phyloP scores from a whole-genome alignment of 2,888 invertebrate genomes.

The Parnassius apollo region DNA sequence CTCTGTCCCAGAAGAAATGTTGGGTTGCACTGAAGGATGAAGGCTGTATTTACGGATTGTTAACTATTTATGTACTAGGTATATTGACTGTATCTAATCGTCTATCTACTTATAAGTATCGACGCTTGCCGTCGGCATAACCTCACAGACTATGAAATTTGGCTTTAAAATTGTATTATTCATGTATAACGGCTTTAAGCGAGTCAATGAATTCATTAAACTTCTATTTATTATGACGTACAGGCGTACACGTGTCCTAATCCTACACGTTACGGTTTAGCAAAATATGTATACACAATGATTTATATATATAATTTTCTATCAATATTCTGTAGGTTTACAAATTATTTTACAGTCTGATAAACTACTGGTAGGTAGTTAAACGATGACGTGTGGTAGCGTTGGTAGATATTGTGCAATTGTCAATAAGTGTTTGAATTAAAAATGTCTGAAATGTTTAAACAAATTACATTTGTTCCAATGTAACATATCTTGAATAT shows the following conservation, averaged over 20 bases:
- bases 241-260: slow-evolving; percentile 35
- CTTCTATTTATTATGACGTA: slow-evolving; percentile 65
- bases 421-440: slow-evolving; percentile 55
- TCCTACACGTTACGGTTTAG: slow-evolving; percentile 65
- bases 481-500: slow-evolving; percentile 62
- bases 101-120: slow-evolving; percentile 62
- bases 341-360: slow-evolving; percentile 71
- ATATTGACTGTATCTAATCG: slow-evolving; percentile 68
- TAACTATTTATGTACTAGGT: slow-evolving; percentile 75
- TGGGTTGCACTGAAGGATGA: slow-evolving; percentile 35
- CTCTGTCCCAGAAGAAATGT: not conserved
- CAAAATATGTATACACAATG: slow-evolving; percentile 65
- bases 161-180: slow-evolving; percentile 79
- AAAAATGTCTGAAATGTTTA: slow-evolving; percentile 43
- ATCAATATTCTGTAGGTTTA: slow-evolving; percentile 77
- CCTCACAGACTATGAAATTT: slow-evolving; percentile 81
- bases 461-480: slow-evolving; percentile 49
- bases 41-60: slow-evolving; percentile 74
- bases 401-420: slow-evolving; percentile 40
- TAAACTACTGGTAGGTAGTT: slow-evolving; percentile 52
- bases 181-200: slow-evolving; percentile 76
- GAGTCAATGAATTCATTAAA: slow-evolving; percentile 69
- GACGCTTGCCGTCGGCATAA: slow-evolving; percentile 52
- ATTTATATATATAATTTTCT: slow-evolving; percentile 73
- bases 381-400: slow-evolving; percentile 33